phyloP scores from a whole-genome alignment of 2,888 invertebrate species.

The Cerastoderma edule region DNA sequence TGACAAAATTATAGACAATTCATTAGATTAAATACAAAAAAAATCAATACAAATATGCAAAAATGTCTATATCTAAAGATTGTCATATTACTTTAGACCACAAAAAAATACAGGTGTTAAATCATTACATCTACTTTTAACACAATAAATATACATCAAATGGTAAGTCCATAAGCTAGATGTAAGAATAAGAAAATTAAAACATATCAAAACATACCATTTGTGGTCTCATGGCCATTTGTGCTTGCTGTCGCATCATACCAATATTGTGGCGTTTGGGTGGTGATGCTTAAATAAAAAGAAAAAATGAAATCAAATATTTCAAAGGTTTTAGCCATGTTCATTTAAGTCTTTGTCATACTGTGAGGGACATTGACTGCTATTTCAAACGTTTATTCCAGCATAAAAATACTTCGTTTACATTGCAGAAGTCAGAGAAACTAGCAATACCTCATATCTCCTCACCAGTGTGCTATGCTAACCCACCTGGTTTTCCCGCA shows the following conservation, averaged over 20 bases:
- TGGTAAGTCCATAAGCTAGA: no score
- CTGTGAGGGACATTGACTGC: no score
- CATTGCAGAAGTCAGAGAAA: no score
- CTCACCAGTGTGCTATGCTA: no score
- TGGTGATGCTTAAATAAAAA: constrained; percentile 86
- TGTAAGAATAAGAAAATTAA: no score
- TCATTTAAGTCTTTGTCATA: no score
- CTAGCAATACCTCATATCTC: no score
- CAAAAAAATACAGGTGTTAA: neutral
- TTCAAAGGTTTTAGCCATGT: no score
- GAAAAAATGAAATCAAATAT: constrained; percentile 31
- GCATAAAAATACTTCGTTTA: no score
- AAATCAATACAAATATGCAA: neutral
- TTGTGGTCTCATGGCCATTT: constrained; percentile 66
- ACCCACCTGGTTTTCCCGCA: no score
- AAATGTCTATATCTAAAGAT: neutral
- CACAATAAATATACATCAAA: neutral
- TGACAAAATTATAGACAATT: no score
- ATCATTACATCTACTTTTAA: neutral
- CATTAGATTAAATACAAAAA: neutral
- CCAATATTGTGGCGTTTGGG: constrained; percentile 89
- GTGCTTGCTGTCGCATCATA: constrained; percentile 78
- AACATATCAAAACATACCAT: constrained; percentile 58
- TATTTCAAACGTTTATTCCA: no score
- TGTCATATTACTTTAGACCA: neutral